Evolutionary conservation across 23 tunicate genomes (phyloP), one percentile per base, ranked within the genome.

Genomic region (Corella eumyota): DNA sequence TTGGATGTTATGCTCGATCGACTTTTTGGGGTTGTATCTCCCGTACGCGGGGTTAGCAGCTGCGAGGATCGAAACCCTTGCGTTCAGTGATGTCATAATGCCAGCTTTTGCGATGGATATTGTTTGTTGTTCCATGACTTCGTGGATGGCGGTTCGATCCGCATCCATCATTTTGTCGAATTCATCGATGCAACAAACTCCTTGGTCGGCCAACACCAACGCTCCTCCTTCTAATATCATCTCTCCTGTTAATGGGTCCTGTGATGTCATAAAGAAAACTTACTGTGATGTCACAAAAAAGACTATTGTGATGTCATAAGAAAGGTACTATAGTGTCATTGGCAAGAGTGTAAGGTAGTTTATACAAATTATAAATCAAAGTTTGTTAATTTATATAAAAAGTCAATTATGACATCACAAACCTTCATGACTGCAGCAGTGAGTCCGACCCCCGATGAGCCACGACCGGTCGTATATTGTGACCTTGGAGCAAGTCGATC

Each of bases 11-110:
- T 93, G 99, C 35, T 85, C 99, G 50, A 93, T 69, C 1, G 99
- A 77, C 48, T 93, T 93, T 45, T 80, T 85, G 6, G 90, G 86
- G 70, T 93, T 93, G 79, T 93, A 93, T 27, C 93, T 61, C 4
- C 99, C 99, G 69, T 85, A 93, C 2, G 99, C 99, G 4, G 99
- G 99, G 60, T 93, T 93, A 25, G 99, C 99, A 19, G 99, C 99
- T 23, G 99, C 99, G 53, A 93, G 59, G 34, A 93, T 93, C 11
- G 90, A 77, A 32, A 93, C 99, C 13, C 99, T 72, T 9, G 99
- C 99, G 58, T 93, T 93, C 67, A 93, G 56, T 32, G 99, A 85
- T 27, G 99, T 85, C 99, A 93, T 85, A 37, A 93, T 93, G 1
- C 99, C 99, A 51, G 99, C 99, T 87, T 88, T 88, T 0, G 96